Evolutionary conservation across 1,140 invertebrate genomes (phyloP).

Genomic region (Nomia melanderi): DNA sequence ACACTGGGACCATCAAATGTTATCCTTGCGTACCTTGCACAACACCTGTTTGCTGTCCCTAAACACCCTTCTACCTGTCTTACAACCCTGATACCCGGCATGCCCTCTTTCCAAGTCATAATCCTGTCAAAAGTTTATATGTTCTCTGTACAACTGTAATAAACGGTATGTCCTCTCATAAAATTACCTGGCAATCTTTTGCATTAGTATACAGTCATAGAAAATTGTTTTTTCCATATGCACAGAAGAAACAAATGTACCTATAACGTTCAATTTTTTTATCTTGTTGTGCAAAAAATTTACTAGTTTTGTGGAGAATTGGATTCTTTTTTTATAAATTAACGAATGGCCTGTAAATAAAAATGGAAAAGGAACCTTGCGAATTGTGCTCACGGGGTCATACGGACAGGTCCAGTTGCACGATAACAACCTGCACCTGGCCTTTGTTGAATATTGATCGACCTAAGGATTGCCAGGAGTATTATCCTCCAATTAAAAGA

Average conservation of each 20-base stretch:
- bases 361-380: constrained; percentile 12
- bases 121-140: neutral
- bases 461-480: constrained; percentile 20
- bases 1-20: constrained; percentile 28
- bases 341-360: neutral
- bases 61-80: neutral
- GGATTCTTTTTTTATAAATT: neutral
- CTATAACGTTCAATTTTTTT: neutral
- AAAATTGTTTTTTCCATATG: neutral
- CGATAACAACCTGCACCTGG: constrained; percentile 8
- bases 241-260: neutral
- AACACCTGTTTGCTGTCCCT: constrained; percentile 9
- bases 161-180: neutral
- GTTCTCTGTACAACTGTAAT: neutral
- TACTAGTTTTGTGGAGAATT: neutral
- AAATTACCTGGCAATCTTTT: neutral
- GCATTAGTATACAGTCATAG: neutral
- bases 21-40: constrained; percentile 9
- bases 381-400: constrained; percentile 8
- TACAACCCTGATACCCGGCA: neutral
- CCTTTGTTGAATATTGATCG: constrained; percentile 6
- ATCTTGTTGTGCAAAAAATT: neutral
- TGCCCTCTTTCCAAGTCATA: neutral
- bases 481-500: constrained; percentile 24
- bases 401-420: constrained; percentile 5